phyloP scores from a whole-genome alignment of 2,113 vertebrate species.

The Nycticorax nycticorax region DNA sequence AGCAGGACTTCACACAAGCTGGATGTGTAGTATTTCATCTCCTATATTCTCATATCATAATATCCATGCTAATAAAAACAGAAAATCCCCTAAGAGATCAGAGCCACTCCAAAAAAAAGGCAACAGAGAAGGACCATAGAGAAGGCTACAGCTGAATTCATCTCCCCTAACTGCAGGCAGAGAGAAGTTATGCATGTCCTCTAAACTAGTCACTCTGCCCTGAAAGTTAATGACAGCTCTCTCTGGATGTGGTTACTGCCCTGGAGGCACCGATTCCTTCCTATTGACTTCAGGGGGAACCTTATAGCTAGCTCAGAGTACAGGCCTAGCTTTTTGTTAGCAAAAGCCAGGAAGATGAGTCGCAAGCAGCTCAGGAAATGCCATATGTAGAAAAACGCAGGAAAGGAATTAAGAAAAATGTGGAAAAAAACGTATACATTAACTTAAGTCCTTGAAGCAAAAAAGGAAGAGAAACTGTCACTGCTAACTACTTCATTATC shows the following conservation, averaged over 20 bases:
- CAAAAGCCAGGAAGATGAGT: neutral
- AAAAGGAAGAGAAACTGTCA: neutral
- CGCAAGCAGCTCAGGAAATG: neutral
- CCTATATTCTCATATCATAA: neutral
- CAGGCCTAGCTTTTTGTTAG: neutral
- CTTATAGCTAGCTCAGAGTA: neutral
- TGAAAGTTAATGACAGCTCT: neutral
- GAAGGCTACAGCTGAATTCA: neutral
- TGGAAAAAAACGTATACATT: neutral
- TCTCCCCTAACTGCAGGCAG: neutral
- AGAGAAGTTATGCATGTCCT: neutral
- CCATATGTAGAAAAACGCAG: neutral
- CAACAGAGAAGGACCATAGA: neutral
- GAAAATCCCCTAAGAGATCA: neutral
- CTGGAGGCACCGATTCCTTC: neutral
- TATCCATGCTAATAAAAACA: neutral
- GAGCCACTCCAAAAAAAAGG: neutral
- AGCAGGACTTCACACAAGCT: neutral
- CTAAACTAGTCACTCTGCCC: neutral
- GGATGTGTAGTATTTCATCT: neutral
- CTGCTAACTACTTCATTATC: neutral
- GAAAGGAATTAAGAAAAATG: neutral
- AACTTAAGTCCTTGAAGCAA: neutral
- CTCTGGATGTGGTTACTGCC: neutral
- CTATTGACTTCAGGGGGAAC: neutral